Evolutionary conservation across 1,140 invertebrate genomes (phyloP), one percentile per base, ranked within the genome.

Genomic region (Micrasema longulum): DNA sequence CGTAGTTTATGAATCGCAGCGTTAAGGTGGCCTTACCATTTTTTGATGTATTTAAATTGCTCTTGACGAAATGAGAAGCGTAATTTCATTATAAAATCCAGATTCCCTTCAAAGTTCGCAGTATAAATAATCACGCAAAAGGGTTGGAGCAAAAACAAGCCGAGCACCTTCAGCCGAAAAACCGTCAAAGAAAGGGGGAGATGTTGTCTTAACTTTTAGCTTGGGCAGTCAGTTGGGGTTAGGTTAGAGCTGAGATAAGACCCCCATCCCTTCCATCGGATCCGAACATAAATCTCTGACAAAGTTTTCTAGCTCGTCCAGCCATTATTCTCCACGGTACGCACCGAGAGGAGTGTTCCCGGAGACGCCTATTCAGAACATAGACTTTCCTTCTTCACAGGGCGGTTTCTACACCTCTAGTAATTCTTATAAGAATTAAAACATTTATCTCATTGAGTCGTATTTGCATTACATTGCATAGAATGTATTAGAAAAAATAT

Each of bases 171-270:
- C 31, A 60, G 10, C 55, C 55, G 41, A 57, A 71, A 71, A 50
- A 71, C 31, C 11, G 36, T 3, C 36, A 60, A 36, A 63, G 53
- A 71, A 69, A 48, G 47, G 36, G 55, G 53, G 64, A 57, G 43
- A 62, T 63, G 68, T 67, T 70, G 52, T 71, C 73, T 68, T 68
- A 74, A 74, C 73, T 74, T 71, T 74, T 70, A 74, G 69, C 68
- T 71, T 43, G 66, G 52, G n/a, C 67, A 73, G 72, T 69, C 60
- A 71, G 68, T 53, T 22, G 68, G 68, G 63, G 72, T 69, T 67
- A 64, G 55, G 36, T 16, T 41, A 35, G 67, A 38, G 47, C 22
- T 31, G 47, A 74, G 68, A 74, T 73, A 74, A 71, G 52, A 45
- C 14, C 60, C 57, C 71, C 71, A 36, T 48, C 65, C 71, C 69